These are phyloP conservation scores for Bactericera cockerelli DNA, from an alignment of 1,140 invertebrate species.

Conservation along the genomic window DNA sequence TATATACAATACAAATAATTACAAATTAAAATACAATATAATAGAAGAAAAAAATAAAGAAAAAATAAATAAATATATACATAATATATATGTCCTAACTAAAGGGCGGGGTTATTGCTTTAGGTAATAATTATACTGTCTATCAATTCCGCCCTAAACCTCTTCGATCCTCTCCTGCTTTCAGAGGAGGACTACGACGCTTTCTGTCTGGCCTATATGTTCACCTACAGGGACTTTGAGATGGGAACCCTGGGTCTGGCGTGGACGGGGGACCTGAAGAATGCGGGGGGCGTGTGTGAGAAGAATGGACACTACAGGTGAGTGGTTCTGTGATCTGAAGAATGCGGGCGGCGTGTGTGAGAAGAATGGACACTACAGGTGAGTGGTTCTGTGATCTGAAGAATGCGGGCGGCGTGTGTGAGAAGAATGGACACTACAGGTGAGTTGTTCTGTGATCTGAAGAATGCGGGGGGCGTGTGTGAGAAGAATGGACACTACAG, in stretches of 20 bases:
- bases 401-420: conserved; percentile 85
- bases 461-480: conserved; percentile 86
- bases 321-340: conserved; percentile 93
- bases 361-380: conserved; percentile 93
- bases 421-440: conserved; percentile 56
- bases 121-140: too few relatives aligned
- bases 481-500: conserved; percentile 60
- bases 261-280: conserved; percentile 91
- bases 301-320: conserved; percentile 56
- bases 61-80: too few relatives aligned
- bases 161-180: too few relatives aligned
- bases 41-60: too few relatives aligned
- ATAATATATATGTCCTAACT: too few relatives aligned
- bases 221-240: conserved; percentile 96
- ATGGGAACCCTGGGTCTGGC: conserved; percentile 95
- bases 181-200: conserved; percentile 92
- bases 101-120: too few relatives aligned
- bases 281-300: conserved; percentile 85
- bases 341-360: conserved; percentile 88
- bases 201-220: conserved; percentile 97
- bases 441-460: conserved; percentile 63
- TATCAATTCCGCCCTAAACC: too few relatives aligned
- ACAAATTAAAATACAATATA: too few relatives aligned
- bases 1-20: too few relatives aligned
- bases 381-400: conserved; percentile 94